phyloP scores from a whole-genome alignment of 2,113 vertebrate genomes.

The Romanogobio albipinnatus region DNA sequence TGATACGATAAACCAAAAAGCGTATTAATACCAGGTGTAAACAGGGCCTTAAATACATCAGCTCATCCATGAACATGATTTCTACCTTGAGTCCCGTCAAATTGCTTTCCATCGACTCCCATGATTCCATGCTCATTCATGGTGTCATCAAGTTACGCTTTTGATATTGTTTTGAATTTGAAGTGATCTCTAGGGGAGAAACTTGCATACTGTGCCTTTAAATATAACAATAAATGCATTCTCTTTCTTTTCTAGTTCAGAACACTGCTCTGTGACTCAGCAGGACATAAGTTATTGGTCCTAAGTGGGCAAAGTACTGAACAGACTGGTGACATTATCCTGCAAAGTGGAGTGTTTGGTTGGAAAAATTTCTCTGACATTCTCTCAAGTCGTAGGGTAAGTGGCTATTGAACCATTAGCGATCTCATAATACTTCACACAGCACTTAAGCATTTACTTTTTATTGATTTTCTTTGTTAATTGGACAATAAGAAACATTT shows the following conservation, averaged over 20 bases:
- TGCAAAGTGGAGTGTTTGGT: slow-evolving; percentile 87
- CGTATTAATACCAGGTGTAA: too few species aligned
- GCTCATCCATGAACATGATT: too few species aligned
- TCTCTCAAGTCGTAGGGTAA: slow-evolving; percentile 85
- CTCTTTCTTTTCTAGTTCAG: slow-evolving; percentile 74
- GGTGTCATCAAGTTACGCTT: too few species aligned
- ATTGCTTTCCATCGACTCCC: too few species aligned
- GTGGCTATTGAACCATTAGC: slow-evolving; percentile 44
- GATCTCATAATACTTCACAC: neutral
- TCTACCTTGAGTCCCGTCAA: too few species aligned
- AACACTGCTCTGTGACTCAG: slow-evolving; percentile 83
- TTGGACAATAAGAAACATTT: neutral
- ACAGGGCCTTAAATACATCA: too few species aligned
- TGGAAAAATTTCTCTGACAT: slow-evolving; percentile 85
- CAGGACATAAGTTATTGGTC: slow-evolving; percentile 87
- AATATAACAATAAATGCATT: neutral
- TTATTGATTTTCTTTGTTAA: neutral
- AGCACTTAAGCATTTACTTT: slow-evolving; percentile 2
- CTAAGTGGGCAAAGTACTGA: slow-evolving; percentile 90
- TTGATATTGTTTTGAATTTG: too few species aligned
- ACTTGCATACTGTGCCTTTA: neutral
- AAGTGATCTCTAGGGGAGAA: too few species aligned
- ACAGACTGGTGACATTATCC: slow-evolving; percentile 85
- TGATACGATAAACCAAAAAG: too few species aligned
- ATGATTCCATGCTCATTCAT: too few species aligned